Evolutionary conservation across 2,888 invertebrate genomes (phyloP).

Genomic region (Apamea anceps): DNA sequence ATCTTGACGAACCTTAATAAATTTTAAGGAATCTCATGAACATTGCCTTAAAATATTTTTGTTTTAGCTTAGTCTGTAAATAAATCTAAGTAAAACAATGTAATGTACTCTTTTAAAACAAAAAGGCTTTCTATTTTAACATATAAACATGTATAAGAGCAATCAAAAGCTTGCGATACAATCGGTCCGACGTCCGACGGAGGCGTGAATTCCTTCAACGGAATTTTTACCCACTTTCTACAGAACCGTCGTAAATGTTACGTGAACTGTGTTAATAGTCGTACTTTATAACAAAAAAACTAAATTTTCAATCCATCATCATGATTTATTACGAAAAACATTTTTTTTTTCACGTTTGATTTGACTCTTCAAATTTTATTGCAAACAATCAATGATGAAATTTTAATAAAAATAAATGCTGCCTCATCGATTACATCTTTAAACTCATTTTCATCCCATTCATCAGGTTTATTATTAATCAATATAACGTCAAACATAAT

Average conservation of each 20-base stretch:
- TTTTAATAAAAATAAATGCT: constrained; percentile 43
- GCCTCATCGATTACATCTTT: constrained; percentile 24
- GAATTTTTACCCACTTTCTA: constrained; percentile 69
- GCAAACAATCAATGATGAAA: constrained; percentile 32
- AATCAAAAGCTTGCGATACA: constrained; percentile 62
- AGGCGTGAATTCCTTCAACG: constrained; percentile 64
- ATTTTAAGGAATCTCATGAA: background rate
- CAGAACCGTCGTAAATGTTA: constrained; percentile 63
- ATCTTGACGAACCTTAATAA: background rate
- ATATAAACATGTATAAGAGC: constrained; percentile 61
- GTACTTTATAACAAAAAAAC: constrained; percentile 45
- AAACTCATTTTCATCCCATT: constrained; percentile 49
- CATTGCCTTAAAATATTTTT: background rate
- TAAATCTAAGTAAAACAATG: background rate
- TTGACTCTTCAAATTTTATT: constrained; percentile 13
- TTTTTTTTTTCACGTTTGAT: constrained; percentile 9
- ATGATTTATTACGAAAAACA: constrained; percentile 45
- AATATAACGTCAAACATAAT: constrained; percentile 61
- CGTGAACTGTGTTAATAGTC: constrained; percentile 62
- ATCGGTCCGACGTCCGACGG: constrained; percentile 61
- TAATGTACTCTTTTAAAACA: constrained; percentile 1
- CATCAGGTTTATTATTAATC: constrained; percentile 58
- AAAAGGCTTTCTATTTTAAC: constrained; percentile 62
- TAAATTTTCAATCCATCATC: constrained; percentile 48
- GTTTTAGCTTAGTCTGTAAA: background rate